Evolutionary conservation across 2,113 vertebrate genomes (phyloP), one percentile per base, ranked within the genome.

Genomic region (Octodon degus): DNA sequence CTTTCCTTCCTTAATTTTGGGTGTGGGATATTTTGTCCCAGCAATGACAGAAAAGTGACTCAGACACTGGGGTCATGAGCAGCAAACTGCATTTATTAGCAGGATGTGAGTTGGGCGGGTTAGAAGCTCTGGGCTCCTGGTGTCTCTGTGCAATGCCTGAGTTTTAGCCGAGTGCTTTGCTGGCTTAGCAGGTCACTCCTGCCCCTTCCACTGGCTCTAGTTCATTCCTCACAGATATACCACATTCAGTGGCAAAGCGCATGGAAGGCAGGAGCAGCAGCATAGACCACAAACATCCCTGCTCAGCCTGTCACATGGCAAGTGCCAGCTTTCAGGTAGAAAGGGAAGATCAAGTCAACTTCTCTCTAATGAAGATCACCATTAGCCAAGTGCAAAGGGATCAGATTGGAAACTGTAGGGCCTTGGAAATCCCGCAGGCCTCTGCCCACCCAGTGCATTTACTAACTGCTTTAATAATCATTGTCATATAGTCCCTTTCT

Each of bases 1-100:
- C 53, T 55, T 55, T 55, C 53, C 53, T 55, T 55, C 53, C 53
- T 55, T 55, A 55, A 55, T 55, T 55, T 55, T 55, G 53, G 53
- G 53, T 55, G 53, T 55, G 53, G 14, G 53, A 2, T 16, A 55
- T 55, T 55, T 55, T 55, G 53, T 17, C 14, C 50, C 53, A 55
- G 53, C 53, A 55, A 55, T 55, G 53, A 55, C 2, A 55, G 53
- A 55, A 55, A 55, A 55, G 53, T 55, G 1, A 16, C 53, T 55
- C 2, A 55, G 14, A 55, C 53, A 55, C 53, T 55, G 53, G 53
- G 12, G 53, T 16, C 63, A 34, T 89, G 3, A n/a, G 34, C 34
- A 89, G 37, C 50, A 86, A 95, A 82, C 70, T 74, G 14, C 55
- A 55, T 83, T 70, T 74, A 53, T 89, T 80, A 86, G 67, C 10